Conservation (phyloP, 2,797 vertebrate species). For the Helicolenus hilgendorfi region DNA sequence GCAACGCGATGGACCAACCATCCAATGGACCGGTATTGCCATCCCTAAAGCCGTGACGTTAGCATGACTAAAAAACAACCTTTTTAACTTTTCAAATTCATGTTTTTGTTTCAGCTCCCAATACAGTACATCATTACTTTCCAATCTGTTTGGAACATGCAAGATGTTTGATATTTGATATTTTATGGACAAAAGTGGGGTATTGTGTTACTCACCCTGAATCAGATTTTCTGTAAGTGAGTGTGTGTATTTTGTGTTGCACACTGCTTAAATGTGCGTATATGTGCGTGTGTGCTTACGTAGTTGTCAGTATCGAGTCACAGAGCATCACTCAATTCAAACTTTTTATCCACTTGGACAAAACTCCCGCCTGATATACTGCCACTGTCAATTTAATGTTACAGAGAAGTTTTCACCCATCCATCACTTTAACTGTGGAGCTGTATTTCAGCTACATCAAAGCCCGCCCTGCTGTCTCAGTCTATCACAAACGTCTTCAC, state of each 20-base stretch:
- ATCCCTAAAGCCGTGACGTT: neutral
- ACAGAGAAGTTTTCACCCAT: conserved; percentile 62
- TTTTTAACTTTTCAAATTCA: neutral
- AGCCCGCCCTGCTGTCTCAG: conserved; percentile 50
- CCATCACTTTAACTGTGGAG: conserved; percentile 71
- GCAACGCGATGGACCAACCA: neutral
- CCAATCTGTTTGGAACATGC: neutral
- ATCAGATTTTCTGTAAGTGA: neutral
- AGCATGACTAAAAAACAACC: neutral
- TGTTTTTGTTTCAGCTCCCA: neutral
- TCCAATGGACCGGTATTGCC: neutral
- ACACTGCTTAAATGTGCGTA: neutral
- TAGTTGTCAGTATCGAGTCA: neutral
- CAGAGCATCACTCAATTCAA: conserved; percentile 27
- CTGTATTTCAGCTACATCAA: conserved; percentile 73
- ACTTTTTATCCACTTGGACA: conserved; percentile 50
- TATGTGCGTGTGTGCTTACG: neutral
- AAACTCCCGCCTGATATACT: conserved; percentile 60
- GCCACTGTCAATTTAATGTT: conserved; percentile 68
- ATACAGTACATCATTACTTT: neutral
- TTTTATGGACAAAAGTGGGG: neutral
- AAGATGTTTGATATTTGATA: neutral
- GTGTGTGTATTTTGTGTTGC: neutral
- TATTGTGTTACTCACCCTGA: conserved; percentile 22
- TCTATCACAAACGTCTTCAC: conserved; percentile 55